Evolutionary conservation across 1,140 invertebrate species (phyloP).

Genomic region (Trichogramma pretiosum): DNA sequence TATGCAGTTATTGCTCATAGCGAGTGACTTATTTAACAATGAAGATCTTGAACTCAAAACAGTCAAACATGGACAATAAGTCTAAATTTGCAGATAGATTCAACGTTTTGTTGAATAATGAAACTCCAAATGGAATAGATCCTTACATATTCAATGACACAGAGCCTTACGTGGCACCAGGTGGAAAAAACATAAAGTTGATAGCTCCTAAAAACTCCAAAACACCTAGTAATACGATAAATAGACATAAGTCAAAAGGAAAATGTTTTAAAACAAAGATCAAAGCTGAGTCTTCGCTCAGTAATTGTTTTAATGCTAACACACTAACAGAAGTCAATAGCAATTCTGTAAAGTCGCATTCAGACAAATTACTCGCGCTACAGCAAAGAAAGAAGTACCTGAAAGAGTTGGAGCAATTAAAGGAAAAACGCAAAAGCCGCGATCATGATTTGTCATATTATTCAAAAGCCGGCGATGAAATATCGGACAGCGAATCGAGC

Average conservation of each 20-base stretch:
- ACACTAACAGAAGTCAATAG: conserved; percentile 1
- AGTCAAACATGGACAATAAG: conserved; percentile 45
- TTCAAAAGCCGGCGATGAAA: conserved; percentile 40
- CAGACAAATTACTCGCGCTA: conserved; percentile 11
- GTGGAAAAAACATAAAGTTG: conserved; percentile 30
- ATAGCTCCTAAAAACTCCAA: conserved; percentile 28
- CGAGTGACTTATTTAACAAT: conserved; percentile 26
- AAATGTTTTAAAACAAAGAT: conserved; percentile 36
- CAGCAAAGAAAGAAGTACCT: conserved; percentile 25
- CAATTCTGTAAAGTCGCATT: conserved; percentile 11
- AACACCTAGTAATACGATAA: conserved; percentile 11
- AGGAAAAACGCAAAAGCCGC: conserved; percentile 28
- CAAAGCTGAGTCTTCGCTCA: conserved; percentile 26
- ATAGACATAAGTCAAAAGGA: conserved; percentile 26
- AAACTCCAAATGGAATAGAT: conserved; percentile 41
- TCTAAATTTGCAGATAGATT: conserved; percentile 45
- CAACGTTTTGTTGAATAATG: conserved; percentile 44
- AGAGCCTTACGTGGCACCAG: conserved; percentile 32
- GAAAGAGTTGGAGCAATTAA: conserved; percentile 25
- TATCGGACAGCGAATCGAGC: conserved; percentile 42
- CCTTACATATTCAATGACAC: conserved; percentile 54
- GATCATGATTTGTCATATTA: conserved; percentile 42
- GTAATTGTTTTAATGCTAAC: too few species aligned
- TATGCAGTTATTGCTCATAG: conserved; percentile 32
- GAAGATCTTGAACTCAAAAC: conserved; percentile 33